Percentiles rank a stretch among this genome's conserved stretches.
Conservation (phyloP, 2,797 vertebrate species). For the Botia almorhae region DNA sequence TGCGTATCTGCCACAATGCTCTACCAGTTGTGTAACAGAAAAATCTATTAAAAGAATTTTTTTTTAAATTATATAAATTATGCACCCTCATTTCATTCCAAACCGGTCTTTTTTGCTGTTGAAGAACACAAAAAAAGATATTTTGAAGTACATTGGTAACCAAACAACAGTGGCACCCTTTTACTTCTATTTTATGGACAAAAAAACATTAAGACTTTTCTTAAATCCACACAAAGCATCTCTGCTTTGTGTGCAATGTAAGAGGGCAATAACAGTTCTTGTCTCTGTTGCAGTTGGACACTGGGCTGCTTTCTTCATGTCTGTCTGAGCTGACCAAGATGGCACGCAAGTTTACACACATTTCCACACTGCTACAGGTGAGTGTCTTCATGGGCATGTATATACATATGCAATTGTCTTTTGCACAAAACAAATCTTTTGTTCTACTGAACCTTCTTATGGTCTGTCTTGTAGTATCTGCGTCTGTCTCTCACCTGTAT, state of each 20-base stretch:
- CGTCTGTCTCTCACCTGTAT: constrained; percentile 94
- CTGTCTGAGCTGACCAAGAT: constrained; percentile 95
- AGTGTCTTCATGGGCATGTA: background rate
- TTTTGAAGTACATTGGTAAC: no score
- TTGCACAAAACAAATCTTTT: background rate
- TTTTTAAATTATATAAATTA: no score
- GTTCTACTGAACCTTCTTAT: background rate
- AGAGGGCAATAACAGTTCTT: background rate
- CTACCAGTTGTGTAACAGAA: no score
- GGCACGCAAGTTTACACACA: constrained; percentile 98
- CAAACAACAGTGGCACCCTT: no score
- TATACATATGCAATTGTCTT: background rate
- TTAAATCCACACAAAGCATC: background rate
- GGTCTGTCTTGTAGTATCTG: constrained; percentile 67
- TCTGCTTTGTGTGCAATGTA: background rate
- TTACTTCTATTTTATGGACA: no score
- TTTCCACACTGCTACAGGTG: constrained; percentile 94
- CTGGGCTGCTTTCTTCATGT: constrained; percentile 88
- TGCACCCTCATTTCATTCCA: no score
- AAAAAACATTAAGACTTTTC: no score
- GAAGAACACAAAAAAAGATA: no score
- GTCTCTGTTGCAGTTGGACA: constrained; percentile 83
- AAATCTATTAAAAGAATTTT: no score
- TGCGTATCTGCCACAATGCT: no score
- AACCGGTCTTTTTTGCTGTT: no score